These are phyloP conservation scores for Balearica regulorum DNA, from an alignment of 2,797 vertebrate species.

Conservation along the genomic window DNA sequence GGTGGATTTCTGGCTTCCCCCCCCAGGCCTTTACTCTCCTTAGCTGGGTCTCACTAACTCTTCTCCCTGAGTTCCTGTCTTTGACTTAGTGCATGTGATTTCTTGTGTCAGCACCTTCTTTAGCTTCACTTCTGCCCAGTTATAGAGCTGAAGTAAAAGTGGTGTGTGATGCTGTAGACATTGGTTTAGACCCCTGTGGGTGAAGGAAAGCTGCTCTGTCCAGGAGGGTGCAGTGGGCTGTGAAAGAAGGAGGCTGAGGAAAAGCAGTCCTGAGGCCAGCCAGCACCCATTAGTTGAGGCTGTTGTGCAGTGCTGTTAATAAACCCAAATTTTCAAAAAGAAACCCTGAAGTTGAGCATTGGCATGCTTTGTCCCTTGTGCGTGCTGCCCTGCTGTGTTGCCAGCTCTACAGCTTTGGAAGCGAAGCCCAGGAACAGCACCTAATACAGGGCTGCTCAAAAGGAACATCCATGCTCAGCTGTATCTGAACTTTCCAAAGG, in stretches of 20 bases:
- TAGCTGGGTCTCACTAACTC: background rate
- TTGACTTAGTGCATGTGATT: background rate
- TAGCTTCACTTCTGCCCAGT: background rate
- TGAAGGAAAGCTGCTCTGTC: background rate
- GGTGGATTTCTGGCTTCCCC: background rate
- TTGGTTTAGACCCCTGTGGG: background rate
- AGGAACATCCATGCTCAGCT: accelerated
- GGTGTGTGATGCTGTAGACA: background rate
- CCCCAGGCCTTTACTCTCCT: background rate
- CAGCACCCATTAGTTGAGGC: background rate
- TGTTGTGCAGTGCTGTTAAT: background rate
- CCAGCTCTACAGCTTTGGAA: background rate
- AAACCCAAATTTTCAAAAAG: background rate
- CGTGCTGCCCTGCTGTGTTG: background rate
- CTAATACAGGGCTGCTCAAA: background rate
- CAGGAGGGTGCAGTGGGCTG: background rate
- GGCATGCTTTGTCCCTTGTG: background rate
- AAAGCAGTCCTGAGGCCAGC: background rate
- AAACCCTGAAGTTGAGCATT: background rate
- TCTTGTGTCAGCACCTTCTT: background rate
- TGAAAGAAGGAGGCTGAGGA: background rate
- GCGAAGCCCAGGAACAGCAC: background rate
- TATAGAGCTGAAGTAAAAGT: background rate
- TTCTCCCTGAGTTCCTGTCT: background rate
- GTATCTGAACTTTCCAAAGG: background rate